Evolutionary conservation across 2,797 vertebrate genomes (phyloP), one percentile per base, ranked within the genome.

Genomic region (Phylloscopus collybita): DNA sequence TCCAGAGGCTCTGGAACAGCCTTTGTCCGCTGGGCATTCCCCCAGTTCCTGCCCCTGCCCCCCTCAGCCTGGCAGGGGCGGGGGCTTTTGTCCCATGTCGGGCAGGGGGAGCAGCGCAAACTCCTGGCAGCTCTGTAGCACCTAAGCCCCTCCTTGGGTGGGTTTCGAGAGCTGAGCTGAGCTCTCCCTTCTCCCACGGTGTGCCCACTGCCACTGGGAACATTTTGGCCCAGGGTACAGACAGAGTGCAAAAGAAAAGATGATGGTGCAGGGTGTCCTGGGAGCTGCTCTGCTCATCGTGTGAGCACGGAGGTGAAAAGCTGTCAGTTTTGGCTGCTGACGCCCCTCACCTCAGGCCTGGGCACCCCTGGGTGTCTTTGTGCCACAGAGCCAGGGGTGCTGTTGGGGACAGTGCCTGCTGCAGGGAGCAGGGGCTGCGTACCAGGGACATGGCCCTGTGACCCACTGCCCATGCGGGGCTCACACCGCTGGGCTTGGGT

Each of bases 191-290:
- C 36, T 50, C 49, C 44, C 40, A 2, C 5, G 0, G 13, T 5
- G 13, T 51, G 23, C 17, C n/a, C 13, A 0, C 20, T 47, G 40
- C 36, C 1, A 1, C 71, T 29, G 47, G 22, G 45, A 53, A 69
- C 56, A 6, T 45, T 36, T 15, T 21, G 20, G 34, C 29, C 10
- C 0, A 0, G 64, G 42, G 4, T 34, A 17, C 1, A 1, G 44
- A 8, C 29, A 42, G 51, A 80, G 8, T 9, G 15, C 27, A 34
- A 54, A 51, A 40, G 51, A 27, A 44, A 67, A 67, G 29, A 16
- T 21, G 30, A 14, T 29, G 32, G 11, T 23, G 21, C 0, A 8
- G 25, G 5, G 23, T 54, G 29, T 13, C 29, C 25, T 1, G 0
- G 36, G 40, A 76, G 23, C 23, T 66, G 69, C 49, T 64, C n/a